These are phyloP conservation scores for Listrodromus nycthemerus DNA, from an alignment of 2,888 invertebrate genomes.

Conservation along the genomic window DNA sequence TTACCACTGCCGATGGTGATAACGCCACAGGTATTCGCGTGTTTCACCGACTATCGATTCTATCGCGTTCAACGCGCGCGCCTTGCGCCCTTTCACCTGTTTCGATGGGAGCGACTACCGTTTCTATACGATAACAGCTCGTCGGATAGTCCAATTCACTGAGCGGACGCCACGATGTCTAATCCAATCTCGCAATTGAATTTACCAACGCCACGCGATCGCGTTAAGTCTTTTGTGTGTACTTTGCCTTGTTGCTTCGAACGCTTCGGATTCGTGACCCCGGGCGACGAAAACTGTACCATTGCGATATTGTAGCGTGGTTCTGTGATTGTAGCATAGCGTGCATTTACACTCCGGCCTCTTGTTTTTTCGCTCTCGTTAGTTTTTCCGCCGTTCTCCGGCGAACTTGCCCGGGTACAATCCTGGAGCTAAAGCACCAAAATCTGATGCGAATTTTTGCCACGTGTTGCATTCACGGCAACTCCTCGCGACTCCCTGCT, in stretches of 20 bases:
- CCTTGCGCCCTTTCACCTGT: constrained; percentile 23
- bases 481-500: background rate
- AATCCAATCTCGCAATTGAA: constrained; percentile 41
- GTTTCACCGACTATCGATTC: constrained; percentile 54
- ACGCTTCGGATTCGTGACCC: background rate
- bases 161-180: constrained; percentile 28
- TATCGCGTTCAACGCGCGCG: constrained; percentile 43
- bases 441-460: constrained; percentile 36
- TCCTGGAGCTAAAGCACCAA: background rate
- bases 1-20: constrained; percentile 32
- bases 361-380: background rate
- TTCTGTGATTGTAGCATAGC: background rate
- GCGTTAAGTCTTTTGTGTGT: constrained; percentile 15
- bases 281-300: background rate
- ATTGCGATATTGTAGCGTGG: background rate
- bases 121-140: constrained; percentile 10
- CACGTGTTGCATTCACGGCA: constrained; percentile 51
- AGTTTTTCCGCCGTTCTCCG: too few relatives aligned
- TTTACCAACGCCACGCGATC: constrained; percentile 20
- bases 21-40: constrained; percentile 67
- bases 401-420: background rate
- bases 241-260: constrained; percentile 17
- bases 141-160: constrained; percentile 35
- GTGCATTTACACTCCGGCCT: background rate
- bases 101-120: constrained; percentile 3